Conservation (phyloP, 2,797 vertebrate species). For the Coilia nasus region DNA sequence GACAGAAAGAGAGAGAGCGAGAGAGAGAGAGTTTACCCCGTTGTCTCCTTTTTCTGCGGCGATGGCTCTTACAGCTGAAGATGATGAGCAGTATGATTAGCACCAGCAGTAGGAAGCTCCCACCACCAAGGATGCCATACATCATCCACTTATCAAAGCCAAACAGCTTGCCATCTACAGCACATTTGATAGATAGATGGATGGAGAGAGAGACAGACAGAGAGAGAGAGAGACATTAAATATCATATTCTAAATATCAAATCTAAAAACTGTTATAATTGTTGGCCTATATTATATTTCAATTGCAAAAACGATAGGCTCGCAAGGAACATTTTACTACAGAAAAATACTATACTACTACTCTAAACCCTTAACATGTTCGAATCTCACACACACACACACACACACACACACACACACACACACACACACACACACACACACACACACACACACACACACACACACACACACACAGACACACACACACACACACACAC, state of each 20-base stretch:
- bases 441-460: too few relatives aligned
- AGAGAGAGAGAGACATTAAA: too few relatives aligned
- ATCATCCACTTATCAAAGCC: slow-evolving; percentile 13
- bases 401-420: slow-evolving; percentile 20
- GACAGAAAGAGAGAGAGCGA: not conserved
- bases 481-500: not conserved
- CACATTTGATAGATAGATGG: not conserved
- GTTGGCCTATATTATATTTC: too few relatives aligned
- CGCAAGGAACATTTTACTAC: too few relatives aligned
- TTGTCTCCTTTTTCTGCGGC: not conserved
- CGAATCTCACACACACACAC: slow-evolving; percentile 13
- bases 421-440: not conserved
- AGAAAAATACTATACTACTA: too few relatives aligned
- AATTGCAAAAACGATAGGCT: too few relatives aligned
- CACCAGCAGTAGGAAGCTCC: not conserved
- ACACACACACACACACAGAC: not conserved
- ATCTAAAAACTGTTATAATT: too few relatives aligned
- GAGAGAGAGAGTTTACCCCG: not conserved
- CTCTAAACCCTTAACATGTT: too few relatives aligned
- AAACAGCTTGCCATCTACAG: not conserved
- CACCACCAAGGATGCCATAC: slow-evolving; percentile 2
- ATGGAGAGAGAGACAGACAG: not conserved
- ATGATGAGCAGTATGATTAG: not conserved
- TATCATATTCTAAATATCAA: too few relatives aligned
- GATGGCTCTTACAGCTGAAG: not conserved